These are phyloP conservation scores for Pogoniulus pusillus DNA, from an alignment of 2,797 vertebrate species.

Conservation along the genomic window DNA sequence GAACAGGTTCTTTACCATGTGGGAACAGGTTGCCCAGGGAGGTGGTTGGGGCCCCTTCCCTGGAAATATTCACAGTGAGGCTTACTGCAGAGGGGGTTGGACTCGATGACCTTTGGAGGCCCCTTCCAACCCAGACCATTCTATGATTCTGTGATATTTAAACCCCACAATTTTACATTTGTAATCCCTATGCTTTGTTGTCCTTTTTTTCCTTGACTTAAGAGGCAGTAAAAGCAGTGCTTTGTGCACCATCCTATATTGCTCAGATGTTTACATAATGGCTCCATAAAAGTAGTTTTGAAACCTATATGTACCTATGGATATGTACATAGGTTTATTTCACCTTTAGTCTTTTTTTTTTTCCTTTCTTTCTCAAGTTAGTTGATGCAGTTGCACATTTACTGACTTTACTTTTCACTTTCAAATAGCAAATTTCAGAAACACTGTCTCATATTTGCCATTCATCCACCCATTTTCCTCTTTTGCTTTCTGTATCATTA, in stretches of 20 bases:
- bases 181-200: background rate
- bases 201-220: background rate
- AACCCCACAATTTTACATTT: background rate
- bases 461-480: background rate
- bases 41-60: no score
- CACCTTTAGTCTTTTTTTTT: background rate
- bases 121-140: no score
- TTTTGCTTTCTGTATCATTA: background rate
- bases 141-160: no score
- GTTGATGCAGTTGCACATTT: background rate
- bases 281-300: background rate
- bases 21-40: no score
- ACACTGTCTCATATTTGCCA: background rate
- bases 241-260: background rate
- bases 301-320: rapidly evolving
- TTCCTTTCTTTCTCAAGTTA: background rate
- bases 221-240: background rate
- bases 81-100: no score
- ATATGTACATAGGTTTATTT: background rate
- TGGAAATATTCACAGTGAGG: no score
- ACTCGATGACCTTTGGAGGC: no score
- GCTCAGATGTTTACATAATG: background rate
- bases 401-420: background rate
- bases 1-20: no score
- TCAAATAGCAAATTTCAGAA: background rate